Percentiles rank a stretch among this genome's conserved stretches.
Evolutionary conservation across 2,888 invertebrate species (phyloP).

Genomic region (Leptinotarsa juncta): DNA sequence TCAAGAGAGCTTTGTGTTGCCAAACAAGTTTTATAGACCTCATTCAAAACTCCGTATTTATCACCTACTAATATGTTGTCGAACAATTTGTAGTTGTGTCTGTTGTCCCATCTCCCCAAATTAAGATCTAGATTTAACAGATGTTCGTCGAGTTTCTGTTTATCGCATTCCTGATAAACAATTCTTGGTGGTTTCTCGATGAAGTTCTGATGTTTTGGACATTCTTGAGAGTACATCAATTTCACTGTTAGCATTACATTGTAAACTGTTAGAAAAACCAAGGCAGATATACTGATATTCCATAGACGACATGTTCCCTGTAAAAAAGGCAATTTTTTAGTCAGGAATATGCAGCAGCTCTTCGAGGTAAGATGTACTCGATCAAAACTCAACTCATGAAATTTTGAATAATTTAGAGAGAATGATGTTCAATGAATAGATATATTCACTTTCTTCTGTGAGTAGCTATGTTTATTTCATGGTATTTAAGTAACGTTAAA

Average conservation of each 20-base stretch:
- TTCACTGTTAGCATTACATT: constrained; percentile 73
- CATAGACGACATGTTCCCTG: constrained; percentile 73
- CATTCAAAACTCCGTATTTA: constrained; percentile 72
- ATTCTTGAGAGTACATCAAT: constrained; percentile 65
- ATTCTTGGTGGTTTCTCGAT: constrained; percentile 45
- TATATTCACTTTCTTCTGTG: too few species aligned
- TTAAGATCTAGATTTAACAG: constrained; percentile 73
- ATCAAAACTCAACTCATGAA: too few species aligned
- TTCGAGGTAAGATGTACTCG: too few species aligned
- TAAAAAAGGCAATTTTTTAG: constrained; percentile 27
- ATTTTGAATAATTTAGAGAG: too few species aligned
- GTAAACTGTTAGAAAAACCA: constrained; percentile 74
- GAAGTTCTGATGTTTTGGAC: constrained; percentile 33
- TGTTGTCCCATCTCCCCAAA: constrained; percentile 81
- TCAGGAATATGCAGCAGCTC: too few species aligned
- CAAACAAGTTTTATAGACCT: constrained; percentile 71
- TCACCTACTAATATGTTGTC: constrained; percentile 78
- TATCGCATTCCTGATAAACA: constrained; percentile 47
- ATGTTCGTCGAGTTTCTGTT: constrained; percentile 43
- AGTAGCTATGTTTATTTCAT: too few species aligned
- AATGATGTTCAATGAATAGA: too few species aligned
- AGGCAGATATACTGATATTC: constrained; percentile 75
- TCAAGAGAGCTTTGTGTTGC: constrained; percentile 91
- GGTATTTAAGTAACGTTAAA: too few species aligned
- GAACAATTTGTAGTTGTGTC: constrained; percentile 76